These are phyloP conservation scores for Mesoclemmys tuberculata DNA, from an alignment of 2,113 vertebrate species.

Conservation along the genomic window DNA sequence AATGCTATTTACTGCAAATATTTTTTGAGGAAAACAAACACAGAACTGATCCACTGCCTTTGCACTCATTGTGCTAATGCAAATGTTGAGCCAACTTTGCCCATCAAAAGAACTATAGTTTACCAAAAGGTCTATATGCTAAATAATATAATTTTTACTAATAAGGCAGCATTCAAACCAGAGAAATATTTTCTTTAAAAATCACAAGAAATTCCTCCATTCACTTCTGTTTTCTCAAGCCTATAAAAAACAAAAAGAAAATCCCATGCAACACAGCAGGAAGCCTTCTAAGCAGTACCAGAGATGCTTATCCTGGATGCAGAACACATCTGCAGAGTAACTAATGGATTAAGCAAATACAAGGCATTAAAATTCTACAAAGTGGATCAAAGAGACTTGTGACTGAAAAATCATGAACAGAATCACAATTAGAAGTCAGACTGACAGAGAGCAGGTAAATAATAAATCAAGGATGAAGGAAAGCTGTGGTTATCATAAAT, in stretches of 20 bases:
- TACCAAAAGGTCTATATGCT: background rate
- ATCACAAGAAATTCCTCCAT: background rate
- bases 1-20: background rate
- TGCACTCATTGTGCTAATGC: too few species aligned
- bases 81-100: background rate
- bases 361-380: constrained; percentile 66
- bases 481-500: background rate
- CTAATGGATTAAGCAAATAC: constrained; percentile 53
- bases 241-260: background rate
- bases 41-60: background rate
- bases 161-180: background rate
- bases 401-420: constrained; percentile 54
- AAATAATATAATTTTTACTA: background rate
- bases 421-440: constrained; percentile 18
- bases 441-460: background rate
- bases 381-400: constrained; percentile 72
- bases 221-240: background rate
- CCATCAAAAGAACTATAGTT: background rate
- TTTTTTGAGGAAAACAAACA: background rate
- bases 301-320: background rate
- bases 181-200: background rate
- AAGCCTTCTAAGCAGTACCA: background rate
- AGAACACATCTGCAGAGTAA: constrained; percentile 26
- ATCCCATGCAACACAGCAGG: background rate
- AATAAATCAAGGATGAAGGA: background rate